These are phyloP conservation scores for Mastacembelus armatus DNA, from an alignment of 2,797 vertebrate species.

Conservation along the genomic window DNA sequence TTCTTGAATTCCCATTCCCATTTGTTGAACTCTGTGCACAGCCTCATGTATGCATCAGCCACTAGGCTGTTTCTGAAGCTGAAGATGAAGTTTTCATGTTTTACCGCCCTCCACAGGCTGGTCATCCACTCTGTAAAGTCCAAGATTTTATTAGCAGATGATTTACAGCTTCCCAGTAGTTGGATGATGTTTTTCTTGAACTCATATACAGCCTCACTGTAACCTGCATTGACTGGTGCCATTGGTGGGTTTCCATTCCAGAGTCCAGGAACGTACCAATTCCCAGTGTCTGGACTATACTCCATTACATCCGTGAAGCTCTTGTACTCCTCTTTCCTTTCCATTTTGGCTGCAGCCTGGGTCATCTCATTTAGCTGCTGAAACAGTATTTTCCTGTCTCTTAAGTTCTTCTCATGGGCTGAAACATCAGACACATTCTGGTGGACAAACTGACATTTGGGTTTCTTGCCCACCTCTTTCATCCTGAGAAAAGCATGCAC, in stretches of 20 bases:
- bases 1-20: conserved; percentile 79
- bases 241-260: conserved; percentile 88
- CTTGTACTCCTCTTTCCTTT: conserved; percentile 64
- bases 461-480: conserved; percentile 76
- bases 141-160: conserved; percentile 58
- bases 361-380: conserved; percentile 80
- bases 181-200: conserved; percentile 82
- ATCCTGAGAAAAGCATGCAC: conserved; percentile 82
- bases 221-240: conserved; percentile 85
- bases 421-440: conserved; percentile 81
- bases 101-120: conserved; percentile 81
- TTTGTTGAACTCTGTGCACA: conserved; percentile 68
- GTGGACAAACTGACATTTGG: conserved; percentile 79
- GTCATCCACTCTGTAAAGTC: conserved; percentile 79
- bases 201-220: conserved; percentile 83
- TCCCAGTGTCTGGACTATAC: conserved; percentile 78
- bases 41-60: conserved; percentile 75
- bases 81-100: conserved; percentile 81
- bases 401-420: conserved; percentile 77
- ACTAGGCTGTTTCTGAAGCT: conserved; percentile 82
- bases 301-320: conserved; percentile 79
- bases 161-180: conserved; percentile 61
- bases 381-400: conserved; percentile 70
- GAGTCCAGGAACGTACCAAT: conserved; percentile 85
- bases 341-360: conserved; percentile 74